Evolutionary conservation across 1,140 invertebrate species (phyloP).

Genomic region (Melitaea cinxia): DNA sequence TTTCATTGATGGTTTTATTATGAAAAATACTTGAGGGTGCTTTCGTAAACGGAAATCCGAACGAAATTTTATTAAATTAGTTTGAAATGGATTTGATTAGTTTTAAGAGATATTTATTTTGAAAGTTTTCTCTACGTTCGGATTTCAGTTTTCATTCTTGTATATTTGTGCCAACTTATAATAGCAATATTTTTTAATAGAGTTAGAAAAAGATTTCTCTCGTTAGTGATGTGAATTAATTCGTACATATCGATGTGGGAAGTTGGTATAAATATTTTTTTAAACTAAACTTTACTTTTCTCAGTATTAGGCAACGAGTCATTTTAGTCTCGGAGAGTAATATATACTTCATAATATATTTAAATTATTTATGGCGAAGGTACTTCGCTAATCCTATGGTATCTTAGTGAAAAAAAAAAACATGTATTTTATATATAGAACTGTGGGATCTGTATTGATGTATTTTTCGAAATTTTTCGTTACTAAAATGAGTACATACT

Average conservation of each 20-base stretch:
- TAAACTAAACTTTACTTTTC: slow-evolving; percentile 50
- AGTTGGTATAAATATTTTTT: slow-evolving; percentile 63
- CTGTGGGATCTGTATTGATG: slow-evolving; percentile 49
- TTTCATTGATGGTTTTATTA: slow-evolving; percentile 38
- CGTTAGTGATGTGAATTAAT: slow-evolving; percentile 15
- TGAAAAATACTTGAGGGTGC: slow-evolving; percentile 59
- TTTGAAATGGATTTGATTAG: slow-evolving; percentile 72
- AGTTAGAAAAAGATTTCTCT: slow-evolving; percentile 5
- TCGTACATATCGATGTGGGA: slow-evolving; percentile 59
- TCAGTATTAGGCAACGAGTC: slow-evolving; percentile 74
- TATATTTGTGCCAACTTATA: slow-evolving; percentile 71
- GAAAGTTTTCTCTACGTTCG: slow-evolving; percentile 42
- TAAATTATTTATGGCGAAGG: slow-evolving; percentile 51
- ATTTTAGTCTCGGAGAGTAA: slow-evolving; percentile 65
- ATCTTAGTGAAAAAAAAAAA: slow-evolving; percentile 54
- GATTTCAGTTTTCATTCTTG: slow-evolving; percentile 50
- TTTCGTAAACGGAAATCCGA: slow-evolving; percentile 59
- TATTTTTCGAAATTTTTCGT: slow-evolving; percentile 72
- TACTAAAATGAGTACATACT: slow-evolving; percentile 28
- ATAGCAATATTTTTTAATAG: slow-evolving; percentile 23
- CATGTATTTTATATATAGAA: slow-evolving; percentile 61
- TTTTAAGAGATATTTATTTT: slow-evolving; percentile 67
- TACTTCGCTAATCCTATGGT: slow-evolving; percentile 54
- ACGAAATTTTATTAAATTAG: slow-evolving; percentile 48
- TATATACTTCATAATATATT: slow-evolving; percentile 49